Conservation (phyloP, 2,888 invertebrate species). For the Candidula unifasciata region DNA sequence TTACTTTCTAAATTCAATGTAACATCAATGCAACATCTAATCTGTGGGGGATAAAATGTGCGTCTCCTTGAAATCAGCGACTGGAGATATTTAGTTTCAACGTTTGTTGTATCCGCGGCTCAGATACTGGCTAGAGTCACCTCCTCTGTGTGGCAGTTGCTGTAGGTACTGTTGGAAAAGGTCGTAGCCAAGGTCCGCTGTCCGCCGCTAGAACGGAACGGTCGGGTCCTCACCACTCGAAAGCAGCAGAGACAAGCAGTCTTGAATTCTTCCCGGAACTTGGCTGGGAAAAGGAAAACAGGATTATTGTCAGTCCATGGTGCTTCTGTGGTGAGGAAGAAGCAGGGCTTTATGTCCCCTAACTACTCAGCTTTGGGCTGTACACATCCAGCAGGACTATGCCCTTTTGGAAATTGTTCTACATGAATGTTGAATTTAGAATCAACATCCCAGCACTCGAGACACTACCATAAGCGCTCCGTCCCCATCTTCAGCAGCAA, state of each 20-base stretch:
- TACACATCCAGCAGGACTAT: too few species aligned
- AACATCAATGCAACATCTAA: too few species aligned
- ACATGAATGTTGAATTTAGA: too few species aligned
- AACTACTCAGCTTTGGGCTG: background rate
- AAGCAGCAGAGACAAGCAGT: constrained; percentile 56
- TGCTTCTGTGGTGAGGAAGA: too few species aligned
- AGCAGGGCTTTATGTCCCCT: background rate
- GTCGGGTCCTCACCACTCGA: constrained; percentile 49
- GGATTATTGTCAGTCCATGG: constrained; percentile 6
- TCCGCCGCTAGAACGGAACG: constrained; percentile 50
- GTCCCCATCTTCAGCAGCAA: too few species aligned
- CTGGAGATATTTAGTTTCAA: constrained; percentile 72
- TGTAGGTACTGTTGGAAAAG: constrained; percentile 62
- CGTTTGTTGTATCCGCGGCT: constrained; percentile 5
- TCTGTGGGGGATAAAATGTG: too few species aligned
- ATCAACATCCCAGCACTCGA: too few species aligned
- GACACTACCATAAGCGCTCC: too few species aligned
- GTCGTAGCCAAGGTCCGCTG: constrained; percentile 60
- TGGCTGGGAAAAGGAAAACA: constrained; percentile 56
- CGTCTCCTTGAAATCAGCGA: background rate
- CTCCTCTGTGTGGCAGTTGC: constrained; percentile 63
- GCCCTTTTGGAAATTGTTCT: too few species aligned
- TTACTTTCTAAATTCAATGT: too few species aligned
- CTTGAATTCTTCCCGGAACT: constrained; percentile 64
- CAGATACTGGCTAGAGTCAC: constrained; percentile 59